phyloP scores from a whole-genome alignment of 2,888 invertebrate genomes.

The Heliconius ismenius region DNA sequence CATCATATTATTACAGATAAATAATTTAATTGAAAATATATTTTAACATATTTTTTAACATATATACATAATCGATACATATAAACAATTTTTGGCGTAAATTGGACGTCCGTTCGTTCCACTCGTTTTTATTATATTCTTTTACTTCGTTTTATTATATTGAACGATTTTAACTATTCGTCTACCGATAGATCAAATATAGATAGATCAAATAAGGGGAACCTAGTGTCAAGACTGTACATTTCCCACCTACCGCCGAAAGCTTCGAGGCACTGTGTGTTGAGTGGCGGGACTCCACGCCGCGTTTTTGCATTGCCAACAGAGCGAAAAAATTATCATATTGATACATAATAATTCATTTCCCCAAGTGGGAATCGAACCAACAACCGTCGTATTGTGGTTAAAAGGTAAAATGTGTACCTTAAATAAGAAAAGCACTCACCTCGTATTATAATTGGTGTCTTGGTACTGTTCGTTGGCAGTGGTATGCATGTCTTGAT shows the following conservation, averaged over 20 bases:
- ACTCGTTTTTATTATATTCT: no score
- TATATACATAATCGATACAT: no score
- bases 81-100: not conserved
- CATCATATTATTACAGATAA: not conserved
- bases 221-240: not conserved
- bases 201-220: no score
- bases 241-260: not conserved
- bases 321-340: not conserved
- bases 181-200: no score
- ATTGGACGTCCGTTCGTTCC: not conserved
- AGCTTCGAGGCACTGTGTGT: not conserved
- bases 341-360: not conserved
- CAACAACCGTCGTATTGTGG: not conserved
- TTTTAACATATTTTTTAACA: not conserved
- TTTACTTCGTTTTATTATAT: no score
- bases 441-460: slow-evolving; percentile 73
- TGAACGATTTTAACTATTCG: no score
- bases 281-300: not conserved
- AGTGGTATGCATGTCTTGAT: slow-evolving; percentile 60
- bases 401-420: no score
- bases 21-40: no score
- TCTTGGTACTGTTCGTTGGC: slow-evolving; percentile 68
- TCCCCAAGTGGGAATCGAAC: not conserved
- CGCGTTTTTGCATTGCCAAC: not conserved
- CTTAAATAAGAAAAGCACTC: slow-evolving; percentile 38